Base-by-base conservation (phyloP, 1,140 invertebrate species). In the Chymomyza costata region DNA sequence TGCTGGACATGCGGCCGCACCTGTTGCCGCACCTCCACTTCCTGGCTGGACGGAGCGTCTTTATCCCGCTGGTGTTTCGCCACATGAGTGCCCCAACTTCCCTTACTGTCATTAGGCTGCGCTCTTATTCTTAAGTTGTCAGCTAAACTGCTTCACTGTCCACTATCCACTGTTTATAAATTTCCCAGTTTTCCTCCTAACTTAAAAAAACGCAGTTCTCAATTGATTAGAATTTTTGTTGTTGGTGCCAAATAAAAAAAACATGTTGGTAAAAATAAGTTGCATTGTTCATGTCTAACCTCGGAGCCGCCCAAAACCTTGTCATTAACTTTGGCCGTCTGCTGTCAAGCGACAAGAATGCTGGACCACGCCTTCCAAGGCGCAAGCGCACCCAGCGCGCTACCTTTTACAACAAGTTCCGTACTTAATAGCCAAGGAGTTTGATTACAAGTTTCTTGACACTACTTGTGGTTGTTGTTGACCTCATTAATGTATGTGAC, bases 31-130 rank as follows among this genome's bases (percentile, higher is more conserved):
- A 3, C 65, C 83, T 15, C 82, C 85, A 46, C 48, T 85, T 18
- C 84, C 84, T 18, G 86, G 86, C 43, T 86, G 66, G 68, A 81
- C 82, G 53, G 82, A 84, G 67, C 80, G 85, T 25, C 80, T 74
- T 7, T 87, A 87, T 61, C 86, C 86, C 25, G 86, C 85, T 25
- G 86, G 86, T n/a, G 86, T 87, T 1, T 83, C 76, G 6, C 74
- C 86, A 0, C 78, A 85, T 18, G 43, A 68, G 44, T 87, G 86
- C 67, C 86, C 86, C 56, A 87, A 87, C 64, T 87, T 86, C 68
- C 86, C 86, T n/a, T 87, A 82, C 57, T 87, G 86, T 52, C 45
- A 80, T 45, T 85, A 85, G 45, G 19, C n/a, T 11, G 25, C 11
- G 6, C 18, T 19, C 11, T 18, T 15, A 21, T 15, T 28, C 10